Evolutionary conservation across 2,113 vertebrate species (phyloP).

Genomic region (Progne subis): DNA sequence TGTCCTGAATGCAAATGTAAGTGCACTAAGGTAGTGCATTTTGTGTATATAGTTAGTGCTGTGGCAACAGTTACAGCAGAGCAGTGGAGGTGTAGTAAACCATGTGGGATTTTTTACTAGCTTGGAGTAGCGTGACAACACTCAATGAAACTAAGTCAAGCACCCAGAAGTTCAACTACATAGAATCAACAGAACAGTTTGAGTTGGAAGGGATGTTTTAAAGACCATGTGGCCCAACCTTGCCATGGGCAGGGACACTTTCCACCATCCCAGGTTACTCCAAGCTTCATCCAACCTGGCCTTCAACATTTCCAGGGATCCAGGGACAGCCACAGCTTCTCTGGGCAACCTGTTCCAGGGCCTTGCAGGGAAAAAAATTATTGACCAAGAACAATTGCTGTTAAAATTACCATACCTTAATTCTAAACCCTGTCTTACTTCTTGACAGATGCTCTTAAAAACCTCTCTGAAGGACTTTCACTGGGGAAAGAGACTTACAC

Average conservation of each 20-base stretch:
- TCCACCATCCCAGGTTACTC: not conserved
- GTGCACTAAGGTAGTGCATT: not conserved
- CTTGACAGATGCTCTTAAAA: not conserved
- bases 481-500: not conserved
- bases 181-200: not conserved
- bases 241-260: not conserved
- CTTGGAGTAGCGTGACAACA: not conserved
- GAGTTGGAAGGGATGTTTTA: not conserved
- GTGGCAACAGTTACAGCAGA: not conserved
- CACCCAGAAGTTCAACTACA: not conserved
- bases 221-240: not conserved
- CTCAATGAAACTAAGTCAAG: fast-evolving
- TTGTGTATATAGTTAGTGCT: not conserved
- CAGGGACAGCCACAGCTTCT: not conserved
- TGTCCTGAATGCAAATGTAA: not conserved
- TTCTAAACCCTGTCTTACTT: not conserved
- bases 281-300: fast-evolving
- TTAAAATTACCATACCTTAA: not conserved
- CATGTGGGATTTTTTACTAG: not conserved
- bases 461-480: not conserved
- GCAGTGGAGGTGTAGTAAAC: not conserved
- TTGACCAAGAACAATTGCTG: not conserved
- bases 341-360: not conserved
- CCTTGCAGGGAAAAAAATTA: not conserved
- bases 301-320: not conserved